Percentiles rank a stretch among this genome's conserved stretches.
phyloP scores from a whole-genome alignment of 1,140 invertebrate genomes.

The Idris sp. region DNA sequence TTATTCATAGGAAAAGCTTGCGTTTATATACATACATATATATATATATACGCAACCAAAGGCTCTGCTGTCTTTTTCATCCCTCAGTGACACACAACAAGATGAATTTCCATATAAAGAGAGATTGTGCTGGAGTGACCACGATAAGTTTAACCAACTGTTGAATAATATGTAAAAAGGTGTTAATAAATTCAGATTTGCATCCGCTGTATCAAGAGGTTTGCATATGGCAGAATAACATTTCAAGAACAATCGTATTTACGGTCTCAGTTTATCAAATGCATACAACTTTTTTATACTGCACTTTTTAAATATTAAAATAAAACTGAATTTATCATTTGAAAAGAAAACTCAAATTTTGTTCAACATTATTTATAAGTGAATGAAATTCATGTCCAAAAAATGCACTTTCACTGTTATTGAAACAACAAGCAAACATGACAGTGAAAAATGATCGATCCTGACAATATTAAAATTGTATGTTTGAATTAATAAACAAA shows the following conservation, averaged over 20 bases:
- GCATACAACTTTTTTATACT: slow-evolving; percentile 1
- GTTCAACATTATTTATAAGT: too few species aligned
- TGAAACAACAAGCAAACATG: slow-evolving; percentile 16
- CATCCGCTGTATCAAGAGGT: slow-evolving; percentile 7
- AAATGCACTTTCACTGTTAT: too few species aligned
- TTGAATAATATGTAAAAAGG: slow-evolving; percentile 41
- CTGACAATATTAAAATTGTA: slow-evolving; percentile 13
- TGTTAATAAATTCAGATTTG: slow-evolving; percentile 36
- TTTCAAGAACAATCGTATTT: too few species aligned
- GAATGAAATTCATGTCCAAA: too few species aligned
- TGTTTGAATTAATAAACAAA: slow-evolving; percentile 47
- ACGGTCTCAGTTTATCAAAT: slow-evolving; percentile 21
- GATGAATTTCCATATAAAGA: slow-evolving; percentile 28
- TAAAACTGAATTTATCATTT: too few species aligned
- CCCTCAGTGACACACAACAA: slow-evolving; percentile 16
- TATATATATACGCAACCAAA: too few species aligned
- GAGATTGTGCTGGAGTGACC: slow-evolving; percentile 17
- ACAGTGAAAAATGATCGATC: slow-evolving; percentile 36
- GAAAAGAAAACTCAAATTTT: too few species aligned
- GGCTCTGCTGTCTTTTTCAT: slow-evolving; percentile 9
- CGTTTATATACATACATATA: slow-evolving; percentile 8
- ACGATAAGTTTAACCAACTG: slow-evolving; percentile 37
- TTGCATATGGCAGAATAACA: slow-evolving; percentile 12
- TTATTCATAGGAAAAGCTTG: slow-evolving; percentile 16
- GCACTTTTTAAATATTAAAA: too few species aligned